Evolutionary conservation across 2,113 vertebrate species (phyloP).

Genomic region (Caretta caretta): DNA sequence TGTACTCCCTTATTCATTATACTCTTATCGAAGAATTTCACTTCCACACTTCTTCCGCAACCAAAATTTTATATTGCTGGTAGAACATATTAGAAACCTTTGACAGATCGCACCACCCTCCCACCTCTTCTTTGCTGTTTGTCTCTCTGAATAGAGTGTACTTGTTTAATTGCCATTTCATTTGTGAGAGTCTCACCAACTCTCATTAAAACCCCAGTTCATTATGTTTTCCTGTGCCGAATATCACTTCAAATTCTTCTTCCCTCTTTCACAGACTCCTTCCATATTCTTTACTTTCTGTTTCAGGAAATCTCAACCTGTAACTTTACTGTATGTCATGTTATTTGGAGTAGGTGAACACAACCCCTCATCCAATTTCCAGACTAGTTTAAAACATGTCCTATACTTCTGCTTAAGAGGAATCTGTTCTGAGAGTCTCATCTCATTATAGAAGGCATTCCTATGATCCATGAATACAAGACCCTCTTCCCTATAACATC

Average conservation of each 20-base stretch:
- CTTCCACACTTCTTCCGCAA: background rate
- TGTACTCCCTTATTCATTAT: background rate
- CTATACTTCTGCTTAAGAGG: background rate
- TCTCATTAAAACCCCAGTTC: background rate
- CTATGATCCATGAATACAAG: background rate
- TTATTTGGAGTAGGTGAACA: background rate
- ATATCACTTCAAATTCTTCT: background rate
- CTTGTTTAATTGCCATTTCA: background rate
- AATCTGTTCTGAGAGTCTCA: accelerated
- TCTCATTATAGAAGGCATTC: background rate
- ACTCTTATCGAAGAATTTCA: background rate
- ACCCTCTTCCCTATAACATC: background rate
- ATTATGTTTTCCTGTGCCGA: background rate
- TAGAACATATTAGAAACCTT: background rate
- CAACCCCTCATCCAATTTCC: background rate
- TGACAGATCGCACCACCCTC: background rate
- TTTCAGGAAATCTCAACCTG: background rate
- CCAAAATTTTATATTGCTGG: background rate
- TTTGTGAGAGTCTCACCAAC: background rate
- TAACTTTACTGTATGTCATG: background rate
- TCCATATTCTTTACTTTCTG: background rate
- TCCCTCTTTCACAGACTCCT: background rate
- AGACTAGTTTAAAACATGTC: background rate
- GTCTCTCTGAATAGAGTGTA: background rate
- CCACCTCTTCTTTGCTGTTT: background rate